Conservation (phyloP, 2,888 invertebrate species). For the Dione vanillae region DNA sequence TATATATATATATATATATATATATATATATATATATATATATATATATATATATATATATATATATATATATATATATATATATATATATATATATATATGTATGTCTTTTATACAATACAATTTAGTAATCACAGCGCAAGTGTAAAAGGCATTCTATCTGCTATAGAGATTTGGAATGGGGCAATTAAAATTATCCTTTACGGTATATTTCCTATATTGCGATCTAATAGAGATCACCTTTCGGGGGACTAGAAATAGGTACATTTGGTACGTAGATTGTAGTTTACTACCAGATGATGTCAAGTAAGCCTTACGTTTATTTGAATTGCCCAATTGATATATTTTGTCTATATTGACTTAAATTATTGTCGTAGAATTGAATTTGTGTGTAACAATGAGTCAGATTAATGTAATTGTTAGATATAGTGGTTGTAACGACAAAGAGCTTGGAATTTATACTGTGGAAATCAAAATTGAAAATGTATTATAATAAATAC, state of each 20-base stretch:
- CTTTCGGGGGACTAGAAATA: slow-evolving; percentile 20
- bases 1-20: no score
- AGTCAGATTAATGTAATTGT: not conserved
- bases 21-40: no score
- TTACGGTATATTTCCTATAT: slow-evolving; percentile 37
- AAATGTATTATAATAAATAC: no score
- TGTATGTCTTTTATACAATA: no score
- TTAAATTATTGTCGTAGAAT: not conserved
- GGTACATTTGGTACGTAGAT: slow-evolving; percentile 24
- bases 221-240: slow-evolving; percentile 29
- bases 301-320: slow-evolving; percentile 10
- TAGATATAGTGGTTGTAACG: no score
- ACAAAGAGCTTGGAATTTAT: no score
- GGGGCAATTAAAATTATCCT: slow-evolving; percentile 45
- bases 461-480: no score
- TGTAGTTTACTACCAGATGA: slow-evolving; percentile 10
- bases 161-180: slow-evolving; percentile 37
- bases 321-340: slow-evolving; percentile 18
- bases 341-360: not conserved
- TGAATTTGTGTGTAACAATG: not conserved
- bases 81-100: no score
- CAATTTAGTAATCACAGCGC: not conserved
- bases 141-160: slow-evolving; percentile 28
- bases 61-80: no score
- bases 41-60: no score